Conservation (phyloP, 2,888 invertebrate genomes). For the Kuschelorhynchus macadamiae region DNA sequence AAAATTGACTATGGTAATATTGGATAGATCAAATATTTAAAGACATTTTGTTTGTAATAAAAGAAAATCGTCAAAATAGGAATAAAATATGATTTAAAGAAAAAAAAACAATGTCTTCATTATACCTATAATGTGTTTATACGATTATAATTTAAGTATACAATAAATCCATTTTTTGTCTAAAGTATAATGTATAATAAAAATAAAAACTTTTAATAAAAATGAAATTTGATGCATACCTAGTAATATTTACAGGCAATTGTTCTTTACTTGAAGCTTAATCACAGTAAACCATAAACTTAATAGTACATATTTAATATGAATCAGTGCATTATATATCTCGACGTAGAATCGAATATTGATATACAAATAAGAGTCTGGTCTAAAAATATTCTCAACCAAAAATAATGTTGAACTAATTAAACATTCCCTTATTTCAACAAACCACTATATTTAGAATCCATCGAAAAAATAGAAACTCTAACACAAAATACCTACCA, state of each 20-base stretch:
- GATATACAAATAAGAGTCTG: conserved; percentile 62
- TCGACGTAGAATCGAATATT: conserved; percentile 67
- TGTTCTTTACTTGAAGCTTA: conserved; percentile 67
- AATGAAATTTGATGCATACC: conserved; percentile 63
- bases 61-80: conserved; percentile 52
- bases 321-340: conserved; percentile 66
- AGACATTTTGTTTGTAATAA: conserved; percentile 56
- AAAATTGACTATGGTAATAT: conserved; percentile 66
- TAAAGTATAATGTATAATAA: conserved; percentile 62
- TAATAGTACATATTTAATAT: conserved; percentile 67
- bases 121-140: conserved; percentile 64
- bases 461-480: neutral
- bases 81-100: conserved; percentile 58
- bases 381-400: conserved; percentile 37
- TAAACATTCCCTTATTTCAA: neutral
- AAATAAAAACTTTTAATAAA: conserved; percentile 60
- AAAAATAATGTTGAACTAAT: neutral
- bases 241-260: conserved; percentile 67
- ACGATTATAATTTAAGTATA: conserved; percentile 67
- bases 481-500: neutral
- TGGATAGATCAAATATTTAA: conserved; percentile 61
- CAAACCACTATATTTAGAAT: too few relatives aligned
- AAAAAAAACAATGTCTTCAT: conserved; percentile 64
- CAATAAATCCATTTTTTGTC: conserved; percentile 63
- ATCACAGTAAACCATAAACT: conserved; percentile 69